Percentiles rank a stretch among this genome's conserved stretches.
These are phyloP conservation scores for Zonitis immaculata DNA, from an alignment of 2,888 invertebrate species.

Conservation along the genomic window DNA sequence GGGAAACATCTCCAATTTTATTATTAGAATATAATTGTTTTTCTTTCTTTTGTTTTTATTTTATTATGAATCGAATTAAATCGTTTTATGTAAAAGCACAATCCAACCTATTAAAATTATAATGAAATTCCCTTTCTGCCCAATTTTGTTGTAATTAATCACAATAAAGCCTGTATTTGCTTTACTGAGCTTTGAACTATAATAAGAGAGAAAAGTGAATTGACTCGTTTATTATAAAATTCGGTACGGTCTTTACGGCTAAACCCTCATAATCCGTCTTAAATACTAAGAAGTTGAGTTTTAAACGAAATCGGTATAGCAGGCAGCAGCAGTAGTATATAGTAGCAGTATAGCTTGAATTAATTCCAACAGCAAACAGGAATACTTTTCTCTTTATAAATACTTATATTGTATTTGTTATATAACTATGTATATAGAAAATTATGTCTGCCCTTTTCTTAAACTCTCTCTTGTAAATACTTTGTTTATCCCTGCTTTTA, in stretches of 20 bases:
- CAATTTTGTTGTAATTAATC: conserved; percentile 28
- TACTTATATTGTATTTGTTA: too few species aligned
- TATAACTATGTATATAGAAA: background rate
- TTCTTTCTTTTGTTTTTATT: background rate
- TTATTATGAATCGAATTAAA: too few species aligned
- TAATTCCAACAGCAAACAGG: conserved; percentile 15
- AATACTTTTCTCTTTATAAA: background rate
- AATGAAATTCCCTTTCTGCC: conserved; percentile 20
- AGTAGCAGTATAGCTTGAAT: conserved; percentile 15
- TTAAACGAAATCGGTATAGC: conserved; percentile 21
- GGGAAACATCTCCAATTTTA: too few species aligned
- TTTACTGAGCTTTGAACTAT: conserved; percentile 29
- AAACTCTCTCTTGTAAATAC: background rate
- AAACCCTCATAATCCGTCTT: conserved; percentile 35
- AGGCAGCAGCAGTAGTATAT: conserved; percentile 4
- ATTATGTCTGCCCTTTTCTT: background rate
- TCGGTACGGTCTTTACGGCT: conserved; percentile 33
- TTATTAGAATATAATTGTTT: too few species aligned
- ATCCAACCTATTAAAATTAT: conserved; percentile 7
- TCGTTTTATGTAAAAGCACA: background rate
- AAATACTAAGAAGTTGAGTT: conserved; percentile 30
- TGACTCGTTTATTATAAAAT: conserved; percentile 30
- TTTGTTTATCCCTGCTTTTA: too few species aligned
- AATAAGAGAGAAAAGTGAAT: conserved; percentile 34
- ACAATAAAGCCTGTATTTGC: conserved; percentile 33